A percentile compares a stretch with the other conserved stretches of the same genome.
phyloP scores from a whole-genome alignment of 2,113 vertebrate genomes.

The Chloropsis cyanopogon region DNA sequence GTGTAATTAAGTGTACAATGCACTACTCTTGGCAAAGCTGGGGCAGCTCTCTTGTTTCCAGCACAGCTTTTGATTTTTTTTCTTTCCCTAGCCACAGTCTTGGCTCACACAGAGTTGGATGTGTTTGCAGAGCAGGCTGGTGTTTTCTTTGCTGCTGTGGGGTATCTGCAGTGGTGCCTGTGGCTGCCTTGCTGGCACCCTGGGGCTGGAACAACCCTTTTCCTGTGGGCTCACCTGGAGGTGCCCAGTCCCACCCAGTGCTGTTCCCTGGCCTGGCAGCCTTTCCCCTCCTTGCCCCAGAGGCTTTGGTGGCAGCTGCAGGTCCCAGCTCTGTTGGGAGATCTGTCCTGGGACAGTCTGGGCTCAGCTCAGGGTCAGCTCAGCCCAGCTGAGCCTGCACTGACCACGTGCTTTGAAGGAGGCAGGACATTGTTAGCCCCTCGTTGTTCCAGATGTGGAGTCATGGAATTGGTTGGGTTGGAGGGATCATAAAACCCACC shows the following conservation, averaged over 20 bases:
- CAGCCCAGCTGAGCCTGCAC: not conserved
- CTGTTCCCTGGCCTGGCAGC: not conserved
- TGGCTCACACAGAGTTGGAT: not conserved
- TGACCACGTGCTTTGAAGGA: not conserved
- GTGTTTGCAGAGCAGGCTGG: not conserved
- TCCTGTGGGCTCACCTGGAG: not conserved
- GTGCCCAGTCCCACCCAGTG: not conserved
- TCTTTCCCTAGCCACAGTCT: not conserved
- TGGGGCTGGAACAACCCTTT: not conserved
- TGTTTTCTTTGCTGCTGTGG: not conserved
- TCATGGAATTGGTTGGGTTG: not conserved
- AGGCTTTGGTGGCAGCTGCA: not conserved
- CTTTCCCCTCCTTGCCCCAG: not conserved
- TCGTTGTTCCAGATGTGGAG: not conserved
- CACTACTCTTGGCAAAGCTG: conserved; percentile 11
- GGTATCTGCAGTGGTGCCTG: not conserved
- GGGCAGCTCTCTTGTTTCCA: not conserved
- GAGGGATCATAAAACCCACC: not conserved
- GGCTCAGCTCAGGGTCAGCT: too few species aligned
- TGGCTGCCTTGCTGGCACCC: not conserved
- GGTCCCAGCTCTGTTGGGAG: not conserved
- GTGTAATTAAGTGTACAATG: conserved; percentile 17
- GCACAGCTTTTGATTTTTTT: not conserved
- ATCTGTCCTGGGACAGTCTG: not conserved
- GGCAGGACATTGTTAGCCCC: not conserved